Percentiles rank a stretch among this genome's conserved stretches.
phyloP scores from a whole-genome alignment of 2,888 invertebrate genomes.

The Brachyptera putata region DNA sequence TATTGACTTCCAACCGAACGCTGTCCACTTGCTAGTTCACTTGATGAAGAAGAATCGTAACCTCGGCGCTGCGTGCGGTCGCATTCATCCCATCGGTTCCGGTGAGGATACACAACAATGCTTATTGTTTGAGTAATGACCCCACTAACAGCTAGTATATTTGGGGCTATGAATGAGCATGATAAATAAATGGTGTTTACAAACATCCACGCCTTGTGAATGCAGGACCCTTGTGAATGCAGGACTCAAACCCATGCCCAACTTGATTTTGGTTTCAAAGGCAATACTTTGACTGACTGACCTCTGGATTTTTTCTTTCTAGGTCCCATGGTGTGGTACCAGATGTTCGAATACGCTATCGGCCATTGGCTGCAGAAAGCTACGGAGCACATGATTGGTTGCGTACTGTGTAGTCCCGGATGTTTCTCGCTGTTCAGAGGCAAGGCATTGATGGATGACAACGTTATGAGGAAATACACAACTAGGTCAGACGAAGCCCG shows the following conservation, averaged over 20 bases:
- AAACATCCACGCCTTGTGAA: too few species aligned
- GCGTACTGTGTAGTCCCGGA: slow-evolving; percentile 87
- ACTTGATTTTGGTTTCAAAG: too few species aligned
- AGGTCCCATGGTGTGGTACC: slow-evolving; percentile 83
- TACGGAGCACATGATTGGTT: slow-evolving; percentile 84
- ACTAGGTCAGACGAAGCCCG: slow-evolving; percentile 69
- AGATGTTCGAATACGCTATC: slow-evolving; percentile 85
- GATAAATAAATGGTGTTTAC: too few species aligned
- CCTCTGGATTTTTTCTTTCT: slow-evolving; percentile 27
- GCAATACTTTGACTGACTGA: too few species aligned
- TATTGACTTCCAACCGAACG: slow-evolving; percentile 79
- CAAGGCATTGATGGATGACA: slow-evolving; percentile 84
- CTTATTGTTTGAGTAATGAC: too few species aligned
- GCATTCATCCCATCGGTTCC: slow-evolving; percentile 83
- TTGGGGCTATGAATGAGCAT: too few species aligned
- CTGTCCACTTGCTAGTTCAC: slow-evolving; percentile 74
- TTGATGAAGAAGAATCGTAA: slow-evolving; percentile 76
- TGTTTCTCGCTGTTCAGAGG: slow-evolving; percentile 89
- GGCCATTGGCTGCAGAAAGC: slow-evolving; percentile 93
- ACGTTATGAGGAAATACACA: slow-evolving; percentile 86
- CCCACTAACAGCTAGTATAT: too few species aligned
- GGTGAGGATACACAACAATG: too few species aligned
- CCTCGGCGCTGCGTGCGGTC: slow-evolving; percentile 82
- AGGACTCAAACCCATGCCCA: too few species aligned
- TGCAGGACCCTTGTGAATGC: too few species aligned